Evolutionary conservation across 2,797 vertebrate genomes (phyloP), one percentile per base, ranked within the genome.

Genomic region (Fistularia commersonii): DNA sequence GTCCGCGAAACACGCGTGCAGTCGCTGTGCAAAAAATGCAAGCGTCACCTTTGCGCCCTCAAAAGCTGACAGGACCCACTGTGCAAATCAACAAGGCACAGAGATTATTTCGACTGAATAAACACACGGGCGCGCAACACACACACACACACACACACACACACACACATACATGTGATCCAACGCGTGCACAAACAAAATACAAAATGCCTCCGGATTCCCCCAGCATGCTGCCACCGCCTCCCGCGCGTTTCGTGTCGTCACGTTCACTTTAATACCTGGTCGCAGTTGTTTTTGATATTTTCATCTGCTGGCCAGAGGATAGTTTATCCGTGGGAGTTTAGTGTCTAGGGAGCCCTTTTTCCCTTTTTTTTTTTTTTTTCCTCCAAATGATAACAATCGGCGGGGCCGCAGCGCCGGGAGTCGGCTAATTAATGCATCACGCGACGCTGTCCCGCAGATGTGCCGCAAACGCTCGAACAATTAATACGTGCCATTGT

Each of bases 261-360:
- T 80, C 69, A 67, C 61, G 3, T 65, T 76, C 64, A 48, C 69
- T 70, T 80, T 81, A 65, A 77, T 73, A 69, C 55, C 52, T 45
- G 56, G 78, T 83, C 79, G 76, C 66, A 64, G 66, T 86, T 83
- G 76, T 80, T 85, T 82, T 84, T 90, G 70, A 84, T 86, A 87
- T 87, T 88, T 87, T 75, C 75, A 75, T 86, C 76, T 51, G 64
- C 54, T 77, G 69, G 88, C 87, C 80, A 58, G 74, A 81, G 85
- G 89, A 85, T 87, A 87, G n/a, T 90, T 86, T 89, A 84, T 88
- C 80, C 72, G 73, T 52, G 44, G 75, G 77, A 83, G 80, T 15
- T 11, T 45, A 49, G 81, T 66, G 74, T 74, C 72, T 77, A 58
- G 63, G 72, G 72, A 77, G 63, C 15, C 38, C 43, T 70, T 76